Evolutionary conservation across 1,140 invertebrate species (phyloP).

Genomic region (Papilio aristodemus): DNA sequence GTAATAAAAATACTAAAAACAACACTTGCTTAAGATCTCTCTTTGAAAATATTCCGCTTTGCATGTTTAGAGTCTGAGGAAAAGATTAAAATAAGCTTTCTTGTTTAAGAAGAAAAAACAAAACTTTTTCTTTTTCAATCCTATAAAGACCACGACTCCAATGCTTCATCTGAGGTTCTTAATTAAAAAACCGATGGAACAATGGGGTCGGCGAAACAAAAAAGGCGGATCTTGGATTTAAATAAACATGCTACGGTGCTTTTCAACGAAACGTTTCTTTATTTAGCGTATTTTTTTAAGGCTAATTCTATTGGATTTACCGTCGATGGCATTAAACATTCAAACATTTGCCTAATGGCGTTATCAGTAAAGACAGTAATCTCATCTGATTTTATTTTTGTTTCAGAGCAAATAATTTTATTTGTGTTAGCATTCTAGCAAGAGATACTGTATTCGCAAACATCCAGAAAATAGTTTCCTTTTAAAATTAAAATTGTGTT

Average conservation of each 20-base stretch:
- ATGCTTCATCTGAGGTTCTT: slow-evolving; percentile 31
- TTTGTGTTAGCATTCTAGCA: not conserved
- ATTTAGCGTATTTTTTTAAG: slow-evolving; percentile 7
- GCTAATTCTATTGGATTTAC: slow-evolving; percentile 13
- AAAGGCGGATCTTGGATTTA: slow-evolving; percentile 21
- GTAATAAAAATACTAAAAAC: not conserved
- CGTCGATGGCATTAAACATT: not conserved
- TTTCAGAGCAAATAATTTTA: not conserved
- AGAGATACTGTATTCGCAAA: not conserved
- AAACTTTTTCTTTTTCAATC: slow-evolving; percentile 24
- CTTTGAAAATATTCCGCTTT: not conserved
- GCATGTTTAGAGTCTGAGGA: not conserved
- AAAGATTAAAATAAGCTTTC: slow-evolving; percentile 23
- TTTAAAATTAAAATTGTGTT: not conserved
- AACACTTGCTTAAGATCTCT: not conserved
- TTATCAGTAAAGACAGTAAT: not conserved
- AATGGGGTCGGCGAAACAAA: slow-evolving; percentile 25
- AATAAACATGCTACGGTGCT: slow-evolving; percentile 13
- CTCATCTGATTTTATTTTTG: not conserved
- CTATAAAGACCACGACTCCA: slow-evolving; percentile 19
- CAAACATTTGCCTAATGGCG: not conserved
- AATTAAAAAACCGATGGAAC: slow-evolving; percentile 28
- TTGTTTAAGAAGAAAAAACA: slow-evolving; percentile 13
- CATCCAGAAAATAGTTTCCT: not conserved
- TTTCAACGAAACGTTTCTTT: slow-evolving; percentile 11